Conservation (phyloP, 2,113 vertebrate species). For the Phylloscopus whistleri region DNA sequence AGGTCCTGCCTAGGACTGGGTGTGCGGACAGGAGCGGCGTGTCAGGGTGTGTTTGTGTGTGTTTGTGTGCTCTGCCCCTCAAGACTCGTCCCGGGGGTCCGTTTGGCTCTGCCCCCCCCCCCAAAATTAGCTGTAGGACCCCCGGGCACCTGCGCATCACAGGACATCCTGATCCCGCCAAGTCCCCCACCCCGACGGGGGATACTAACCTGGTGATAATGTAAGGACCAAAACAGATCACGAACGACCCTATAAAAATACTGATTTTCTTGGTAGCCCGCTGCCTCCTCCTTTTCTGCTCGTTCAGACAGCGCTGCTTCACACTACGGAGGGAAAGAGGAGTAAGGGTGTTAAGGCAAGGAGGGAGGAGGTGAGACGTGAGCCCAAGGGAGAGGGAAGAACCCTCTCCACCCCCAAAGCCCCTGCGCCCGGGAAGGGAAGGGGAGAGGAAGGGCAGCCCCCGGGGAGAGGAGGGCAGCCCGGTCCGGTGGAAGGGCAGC, state of each 20-base stretch:
- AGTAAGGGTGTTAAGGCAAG: neutral
- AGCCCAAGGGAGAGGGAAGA: neutral
- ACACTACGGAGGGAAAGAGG: constrained; percentile 69
- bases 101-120: neutral
- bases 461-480: neutral
- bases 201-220: constrained; percentile 79
- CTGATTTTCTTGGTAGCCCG: constrained; percentile 79
- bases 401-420: rapidly evolving
- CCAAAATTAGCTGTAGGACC: neutral
- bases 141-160: rapidly evolving
- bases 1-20: neutral
- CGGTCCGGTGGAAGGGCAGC: no score
- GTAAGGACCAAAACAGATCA: constrained; percentile 81
- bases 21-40: rapidly evolving
- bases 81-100: neutral
- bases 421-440: no score
- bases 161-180: neutral
- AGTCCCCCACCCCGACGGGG: neutral
- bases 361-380: neutral
- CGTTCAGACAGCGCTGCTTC: constrained; percentile 77
- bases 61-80: neutral
- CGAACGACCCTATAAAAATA: constrained; percentile 82
- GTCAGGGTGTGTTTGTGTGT: neutral
- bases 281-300: constrained; percentile 76
- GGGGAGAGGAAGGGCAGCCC: no score